phyloP scores from a whole-genome alignment of 2,797 vertebrate genomes.

The Petrocephalus sullivani region DNA sequence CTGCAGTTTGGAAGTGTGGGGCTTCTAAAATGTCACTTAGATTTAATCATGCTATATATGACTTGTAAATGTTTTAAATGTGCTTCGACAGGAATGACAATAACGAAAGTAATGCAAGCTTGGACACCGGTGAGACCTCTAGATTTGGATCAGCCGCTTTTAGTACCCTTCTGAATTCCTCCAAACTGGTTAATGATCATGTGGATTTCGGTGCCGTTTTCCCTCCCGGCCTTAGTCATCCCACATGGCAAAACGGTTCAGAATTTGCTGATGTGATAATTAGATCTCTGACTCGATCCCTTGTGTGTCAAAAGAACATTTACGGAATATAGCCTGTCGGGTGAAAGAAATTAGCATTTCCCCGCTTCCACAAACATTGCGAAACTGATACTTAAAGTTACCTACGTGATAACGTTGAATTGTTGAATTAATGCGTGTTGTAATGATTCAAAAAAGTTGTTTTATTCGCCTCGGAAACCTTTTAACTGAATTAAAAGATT shows the following conservation, averaged over 20 bases:
- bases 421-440: background rate
- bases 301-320: constrained; percentile 23
- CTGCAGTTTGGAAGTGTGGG: background rate
- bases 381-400: background rate
- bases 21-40: background rate
- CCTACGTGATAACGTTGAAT: background rate
- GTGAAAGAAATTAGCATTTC: background rate
- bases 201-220: background rate
- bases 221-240: constrained; percentile 9
- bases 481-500: constrained; percentile 2
- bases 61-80: background rate
- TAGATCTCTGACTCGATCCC: constrained; percentile 24
- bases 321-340: constrained; percentile 11
- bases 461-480: background rate
- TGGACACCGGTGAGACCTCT: background rate
- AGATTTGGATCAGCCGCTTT: background rate
- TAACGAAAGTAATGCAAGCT: background rate
- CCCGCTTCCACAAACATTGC: constrained; percentile 1
- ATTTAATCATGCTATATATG: background rate
- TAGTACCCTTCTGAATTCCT: background rate
- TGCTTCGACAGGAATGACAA: background rate
- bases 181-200: background rate
- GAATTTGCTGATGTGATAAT: constrained; percentile 28
- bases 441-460: background rate
- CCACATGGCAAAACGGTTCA: constrained; percentile 15